Percentiles rank a stretch among this genome's conserved stretches.
These are phyloP conservation scores for Nasonia vitripennis DNA, from an alignment of 1,140 invertebrate species.

Conservation along the genomic window DNA sequence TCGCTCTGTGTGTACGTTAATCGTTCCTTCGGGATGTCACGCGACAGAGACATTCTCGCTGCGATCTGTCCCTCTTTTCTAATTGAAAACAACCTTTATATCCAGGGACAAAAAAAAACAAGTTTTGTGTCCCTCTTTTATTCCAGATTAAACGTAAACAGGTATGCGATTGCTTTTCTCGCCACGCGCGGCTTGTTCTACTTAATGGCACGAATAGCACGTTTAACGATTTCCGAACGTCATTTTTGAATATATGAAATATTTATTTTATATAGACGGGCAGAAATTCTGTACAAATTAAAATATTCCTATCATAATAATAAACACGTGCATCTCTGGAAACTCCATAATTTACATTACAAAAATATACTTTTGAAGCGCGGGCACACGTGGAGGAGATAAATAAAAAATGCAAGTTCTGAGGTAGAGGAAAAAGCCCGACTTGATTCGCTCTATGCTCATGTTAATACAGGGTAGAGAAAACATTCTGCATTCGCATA, in stretches of 20 bases:
- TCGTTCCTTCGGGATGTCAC: constrained; percentile 52
- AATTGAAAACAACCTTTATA: constrained; percentile 9
- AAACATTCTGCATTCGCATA: constrained; percentile 25
- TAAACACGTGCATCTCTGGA: too few relatives aligned
- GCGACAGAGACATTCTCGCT: constrained; percentile 41
- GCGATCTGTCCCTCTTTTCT: constrained; percentile 17
- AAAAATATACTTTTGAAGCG: too few relatives aligned
- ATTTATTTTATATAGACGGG: too few relatives aligned
- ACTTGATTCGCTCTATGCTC: neutral
- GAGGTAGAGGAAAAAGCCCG: neutral
- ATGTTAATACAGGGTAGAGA: neutral
- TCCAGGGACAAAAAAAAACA: neutral
- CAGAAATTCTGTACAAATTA: too few relatives aligned
- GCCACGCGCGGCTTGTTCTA: too few relatives aligned
- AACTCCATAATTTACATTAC: too few relatives aligned
- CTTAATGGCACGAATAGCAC: too few relatives aligned
- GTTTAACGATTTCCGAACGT: too few relatives aligned
- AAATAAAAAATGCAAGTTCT: neutral
- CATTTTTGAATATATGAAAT: too few relatives aligned
- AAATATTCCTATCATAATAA: too few relatives aligned
- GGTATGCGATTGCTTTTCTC: too few relatives aligned
- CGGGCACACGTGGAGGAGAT: neutral
- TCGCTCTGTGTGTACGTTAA: constrained; percentile 38
- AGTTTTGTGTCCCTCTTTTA: neutral
- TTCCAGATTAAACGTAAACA: neutral